phyloP scores from a whole-genome alignment of 2,113 vertebrate species.

The Merops nubicus region DNA sequence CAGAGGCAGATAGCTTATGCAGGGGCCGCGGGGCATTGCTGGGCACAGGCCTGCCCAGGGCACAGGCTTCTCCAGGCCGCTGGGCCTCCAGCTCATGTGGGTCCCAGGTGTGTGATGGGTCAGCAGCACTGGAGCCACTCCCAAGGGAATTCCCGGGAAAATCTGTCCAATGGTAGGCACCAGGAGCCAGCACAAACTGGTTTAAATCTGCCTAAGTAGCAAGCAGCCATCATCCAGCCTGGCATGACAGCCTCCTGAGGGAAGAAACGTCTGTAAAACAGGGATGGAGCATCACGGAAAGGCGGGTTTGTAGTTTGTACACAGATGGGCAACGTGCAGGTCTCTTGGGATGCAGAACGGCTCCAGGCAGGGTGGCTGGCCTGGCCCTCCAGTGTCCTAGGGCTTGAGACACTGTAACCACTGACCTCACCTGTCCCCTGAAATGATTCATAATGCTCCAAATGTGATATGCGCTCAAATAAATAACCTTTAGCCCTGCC shows the following conservation, averaged over 20 bases:
- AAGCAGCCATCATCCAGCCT: background rate
- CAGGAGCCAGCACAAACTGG: background rate
- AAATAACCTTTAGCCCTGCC: background rate
- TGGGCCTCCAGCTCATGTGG: background rate
- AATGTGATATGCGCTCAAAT: background rate
- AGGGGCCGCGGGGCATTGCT: fast-evolving
- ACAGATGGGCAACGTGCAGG: background rate
- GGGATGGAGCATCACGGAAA: fast-evolving
- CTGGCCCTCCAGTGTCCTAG: background rate
- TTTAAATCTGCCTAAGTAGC: background rate
- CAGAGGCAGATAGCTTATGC: background rate
- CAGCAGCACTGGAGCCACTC: background rate
- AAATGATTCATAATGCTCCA: background rate
- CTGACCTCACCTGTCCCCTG: background rate
- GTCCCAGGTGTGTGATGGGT: background rate
- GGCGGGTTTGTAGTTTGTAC: fast-evolving
- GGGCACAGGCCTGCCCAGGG: background rate
- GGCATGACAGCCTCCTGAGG: background rate
- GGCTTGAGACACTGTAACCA: background rate
- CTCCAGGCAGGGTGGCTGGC: background rate
- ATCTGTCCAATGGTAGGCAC: background rate
- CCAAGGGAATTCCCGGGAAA: background rate
- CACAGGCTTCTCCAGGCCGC: background rate
- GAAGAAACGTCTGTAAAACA: background rate
- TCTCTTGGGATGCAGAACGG: background rate